phyloP scores from a whole-genome alignment of 2,797 vertebrate genomes.

The Cottoperca gobio region DNA sequence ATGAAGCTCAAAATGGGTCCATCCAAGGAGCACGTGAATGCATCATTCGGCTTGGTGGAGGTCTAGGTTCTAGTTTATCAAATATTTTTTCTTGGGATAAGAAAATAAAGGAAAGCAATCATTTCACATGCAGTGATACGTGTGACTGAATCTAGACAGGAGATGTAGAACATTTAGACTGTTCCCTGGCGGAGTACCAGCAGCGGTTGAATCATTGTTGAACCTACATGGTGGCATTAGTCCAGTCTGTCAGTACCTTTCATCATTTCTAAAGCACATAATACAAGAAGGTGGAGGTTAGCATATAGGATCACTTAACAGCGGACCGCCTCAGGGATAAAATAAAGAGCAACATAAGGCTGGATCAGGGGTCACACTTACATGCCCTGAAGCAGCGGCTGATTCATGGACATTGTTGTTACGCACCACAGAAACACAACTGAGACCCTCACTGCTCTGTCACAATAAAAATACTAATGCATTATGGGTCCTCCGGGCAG shows the following conservation, averaged over 20 bases:
- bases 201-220: background rate
- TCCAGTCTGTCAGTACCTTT: background rate
- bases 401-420: background rate
- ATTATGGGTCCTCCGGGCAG: slow-evolving; percentile 33
- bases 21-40: too few species aligned
- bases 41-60: too few species aligned
- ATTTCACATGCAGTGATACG: background rate
- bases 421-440: background rate
- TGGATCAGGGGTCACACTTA: slow-evolving; percentile 1
- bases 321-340: background rate
- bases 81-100: background rate
- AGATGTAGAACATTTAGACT: background rate
- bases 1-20: too few species aligned
- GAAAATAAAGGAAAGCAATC: background rate
- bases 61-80: too few species aligned
- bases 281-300: background rate
- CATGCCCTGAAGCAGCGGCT: background rate
- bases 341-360: slow-evolving; percentile 39
- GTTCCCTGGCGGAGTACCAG: background rate
- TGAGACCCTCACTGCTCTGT: slow-evolving; percentile 13
- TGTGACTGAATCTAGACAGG: background rate
- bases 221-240: background rate
- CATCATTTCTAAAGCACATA: slow-evolving; percentile 12
- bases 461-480: slow-evolving; percentile 42
- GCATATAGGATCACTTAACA: background rate